Evolutionary conservation across 2,888 invertebrate genomes (phyloP), one percentile per base, ranked within the genome.

Genomic region (Drosophila stalkeri): DNA sequence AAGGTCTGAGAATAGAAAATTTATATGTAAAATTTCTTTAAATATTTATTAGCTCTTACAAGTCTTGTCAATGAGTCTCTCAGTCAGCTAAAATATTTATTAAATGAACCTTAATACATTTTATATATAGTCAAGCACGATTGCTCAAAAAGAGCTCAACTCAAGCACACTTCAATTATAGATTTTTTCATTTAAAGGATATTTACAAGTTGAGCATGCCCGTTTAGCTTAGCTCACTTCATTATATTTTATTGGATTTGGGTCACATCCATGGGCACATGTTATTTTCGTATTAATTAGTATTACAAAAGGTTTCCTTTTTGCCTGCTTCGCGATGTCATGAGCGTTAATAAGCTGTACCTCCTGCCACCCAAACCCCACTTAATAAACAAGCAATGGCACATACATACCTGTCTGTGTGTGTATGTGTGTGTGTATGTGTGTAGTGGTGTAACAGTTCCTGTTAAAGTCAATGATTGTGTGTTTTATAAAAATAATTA

Each of bases 241-340:
- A 18, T 66, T 66, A 56, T 54, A 47, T 57, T 64, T 64, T 75
- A 85, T 88, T 83, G 89, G 80, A 75, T 80, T 86, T 56, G 76
- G 72, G 70, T 57, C 62, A 64, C 60, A 66, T 71, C 37, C 46
- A 33, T 35, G 66, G 64, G 59, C 64, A 70, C 71, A 82, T 63
- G 78, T 80, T 81, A 75, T 77, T 77, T 83, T 82, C 64, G 65
- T 83, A 86, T 86, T 90, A 86, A 88, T 90, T 88, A 86, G 77
- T 82, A 81, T 90, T 75, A 81, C 73, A 88, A 86, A 90, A 86
- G 79, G 75, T 74, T 70, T 60, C 56, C 16, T 49, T 62, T 80
- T 77, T 77, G 57, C 76, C 60, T 69, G 74, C 63, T 62, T 64
- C 74, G 71, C 73, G 65, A 77, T 73, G 71, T 82, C 75, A 73